phyloP scores from a whole-genome alignment of 2,888 invertebrate species.

The Caenorhabditis sp. region DNA sequence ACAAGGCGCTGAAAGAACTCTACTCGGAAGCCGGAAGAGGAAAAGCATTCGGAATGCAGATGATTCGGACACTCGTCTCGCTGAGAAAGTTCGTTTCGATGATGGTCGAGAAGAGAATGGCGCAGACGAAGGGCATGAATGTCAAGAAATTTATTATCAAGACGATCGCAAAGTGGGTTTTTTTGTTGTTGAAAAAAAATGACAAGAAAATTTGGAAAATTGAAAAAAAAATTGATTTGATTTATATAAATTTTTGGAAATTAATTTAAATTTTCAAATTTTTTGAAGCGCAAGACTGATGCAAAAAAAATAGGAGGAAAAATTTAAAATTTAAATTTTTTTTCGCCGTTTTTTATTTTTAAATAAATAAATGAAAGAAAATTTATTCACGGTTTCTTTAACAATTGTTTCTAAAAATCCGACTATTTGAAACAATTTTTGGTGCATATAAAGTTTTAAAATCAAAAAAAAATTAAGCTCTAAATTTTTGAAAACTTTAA shows the following conservation, averaged over 20 bases:
- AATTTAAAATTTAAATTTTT: too few relatives aligned
- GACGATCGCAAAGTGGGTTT: not conserved
- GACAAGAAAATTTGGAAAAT: not conserved
- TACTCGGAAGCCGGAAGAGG: slow-evolving; percentile 37
- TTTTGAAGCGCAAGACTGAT: too few relatives aligned
- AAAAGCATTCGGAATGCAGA: slow-evolving; percentile 19
- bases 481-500: too few relatives aligned
- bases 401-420: too few relatives aligned
- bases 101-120: slow-evolving; percentile 33
- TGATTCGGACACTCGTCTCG: slow-evolving; percentile 21
- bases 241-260: not conserved
- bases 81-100: slow-evolving; percentile 25
- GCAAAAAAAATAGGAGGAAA: too few relatives aligned
- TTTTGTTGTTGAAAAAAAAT: not conserved
- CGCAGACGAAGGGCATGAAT: slow-evolving; percentile 21
- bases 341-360: too few relatives aligned
- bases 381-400: too few relatives aligned
- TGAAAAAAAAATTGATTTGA: not conserved
- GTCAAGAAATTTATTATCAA: slow-evolving; percentile 27
- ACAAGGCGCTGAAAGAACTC: not conserved
- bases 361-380: too few relatives aligned
- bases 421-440: too few relatives aligned
- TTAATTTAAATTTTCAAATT: too few relatives aligned
- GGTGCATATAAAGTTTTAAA: too few relatives aligned
- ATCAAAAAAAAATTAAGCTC: too few relatives aligned